Evolutionary conservation across 2,888 invertebrate species (phyloP), one percentile per base, ranked within the genome.

Genomic region (Scaptomyza polygonia): DNA sequence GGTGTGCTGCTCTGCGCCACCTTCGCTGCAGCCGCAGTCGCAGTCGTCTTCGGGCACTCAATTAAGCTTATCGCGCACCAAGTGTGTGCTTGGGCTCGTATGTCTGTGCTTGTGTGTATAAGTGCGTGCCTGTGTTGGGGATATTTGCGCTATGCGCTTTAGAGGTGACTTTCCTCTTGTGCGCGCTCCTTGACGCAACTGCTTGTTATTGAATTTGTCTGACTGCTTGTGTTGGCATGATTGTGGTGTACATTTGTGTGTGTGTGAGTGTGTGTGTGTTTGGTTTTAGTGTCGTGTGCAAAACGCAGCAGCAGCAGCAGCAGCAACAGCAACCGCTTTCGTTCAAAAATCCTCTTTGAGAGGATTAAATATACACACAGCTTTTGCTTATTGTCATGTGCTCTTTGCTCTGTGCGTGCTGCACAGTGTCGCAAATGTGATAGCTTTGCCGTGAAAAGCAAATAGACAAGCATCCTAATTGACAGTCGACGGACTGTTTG

Each of bases 341-440:
- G 78, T 69, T 57, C 30, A 85, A 87, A 85, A 86, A 86, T 86
- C 85, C 85, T 86, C 85, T 86, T 86, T 88, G 85, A 86, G 87
- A 86, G 85, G 85, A 86, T 86, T 86, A 86, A 86, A 85, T 83
- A 83, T 78, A 79, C 71, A 36, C 65, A 82, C 56, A 73, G 62
- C 70, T 73, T 71, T 76, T 75, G 76, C 73, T 74, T 74, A 75
- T 74, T 74, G 64, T 66, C 69, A 56, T 65, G 53, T 75, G 68
- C 67, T 79, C 83, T 85, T 77, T 85, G 72, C 57, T 47, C 45
- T 47, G 52, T 57, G 76, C 70, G 79, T 73, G 65, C 44, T 54
- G 68, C 59, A 81, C 81, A 82, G 83, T 81, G 81, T 59, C 48
- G 18, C 77, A 45, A n/a, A 58, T 29, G 14, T 43, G 42, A 42